These are phyloP conservation scores for Drosophila putrida DNA, from an alignment of 2,888 invertebrate species.

Conservation along the genomic window DNA sequence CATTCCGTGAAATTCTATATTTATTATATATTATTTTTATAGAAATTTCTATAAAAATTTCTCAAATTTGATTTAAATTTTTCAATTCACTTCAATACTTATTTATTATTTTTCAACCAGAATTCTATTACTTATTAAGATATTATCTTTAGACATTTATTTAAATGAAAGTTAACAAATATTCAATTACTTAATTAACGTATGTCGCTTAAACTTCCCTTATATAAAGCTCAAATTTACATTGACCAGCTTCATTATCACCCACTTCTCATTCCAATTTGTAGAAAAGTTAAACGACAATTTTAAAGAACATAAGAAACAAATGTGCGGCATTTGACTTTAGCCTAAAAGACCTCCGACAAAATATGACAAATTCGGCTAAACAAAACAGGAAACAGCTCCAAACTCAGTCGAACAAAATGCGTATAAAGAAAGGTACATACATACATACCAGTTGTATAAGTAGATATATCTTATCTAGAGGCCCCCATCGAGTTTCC, in stretches of 20 bases:
- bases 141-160: neutral
- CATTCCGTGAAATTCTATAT: too few species aligned
- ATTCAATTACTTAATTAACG: neutral
- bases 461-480: constrained; percentile 48
- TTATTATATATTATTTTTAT: too few species aligned
- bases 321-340: constrained; percentile 58
- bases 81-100: too few species aligned
- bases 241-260: neutral
- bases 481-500: constrained; percentile 43
- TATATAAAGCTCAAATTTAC: neutral
- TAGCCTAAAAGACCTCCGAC: constrained; percentile 64
- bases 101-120: too few species aligned
- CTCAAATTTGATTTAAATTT: too few species aligned
- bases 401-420: constrained; percentile 61
- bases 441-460: constrained; percentile 21
- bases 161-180: neutral
- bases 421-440: constrained; percentile 44
- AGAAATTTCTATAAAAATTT: too few species aligned
- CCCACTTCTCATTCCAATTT: neutral
- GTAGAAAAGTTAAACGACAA: constrained; percentile 43
- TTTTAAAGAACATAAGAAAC: constrained; percentile 60
- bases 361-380: constrained; percentile 77
- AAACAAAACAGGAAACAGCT: constrained; percentile 74
- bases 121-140: too few species aligned
- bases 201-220: neutral